Base-by-base conservation (phyloP, 2,113 vertebrate species). In the Crypturellus undulatus region DNA sequence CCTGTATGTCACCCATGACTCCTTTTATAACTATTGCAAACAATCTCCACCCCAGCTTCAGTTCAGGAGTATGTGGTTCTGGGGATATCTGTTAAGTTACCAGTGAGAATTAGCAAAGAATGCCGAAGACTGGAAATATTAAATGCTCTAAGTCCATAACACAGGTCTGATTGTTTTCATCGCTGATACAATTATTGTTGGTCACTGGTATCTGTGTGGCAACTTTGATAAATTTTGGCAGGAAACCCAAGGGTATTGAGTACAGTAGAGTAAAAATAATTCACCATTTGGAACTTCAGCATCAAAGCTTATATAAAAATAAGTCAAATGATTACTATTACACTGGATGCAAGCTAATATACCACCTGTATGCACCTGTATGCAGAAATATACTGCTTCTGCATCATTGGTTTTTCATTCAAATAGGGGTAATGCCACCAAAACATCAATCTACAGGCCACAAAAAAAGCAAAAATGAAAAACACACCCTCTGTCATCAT, bases 341-440 rank as follows among this genome's bases (percentile, higher is more conserved):
- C 85, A 59, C 30, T 42, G 81, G n/a, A 82, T 79, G 72, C 43
- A 84, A 95, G 68, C 56, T 93, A 95, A 96, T 84, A 79, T 30
- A 78, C 64, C 89, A 95, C 97, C 94, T 97, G 89, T 90, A 90
- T 85, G 67, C 89, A 95, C 97, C 94, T 97, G 89, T 90, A 90
- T 85, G 67, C 75, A 91, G 83, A 95, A 93, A 90, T 93, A 77
- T 93, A 22, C 70, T 91, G 38, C 72, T 88, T 91, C 87, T 90
- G 79, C 59, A 79, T 36, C 79, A 82, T 18, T 92, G 58, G 69
- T 82, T 93, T 93, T 95, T 94, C 73, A 94, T 90, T 97, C 76
- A 95, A 85, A 91, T 25, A 87, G 79, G 93, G 69, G 78, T 94
- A 97, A 97, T 85, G 70, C 21, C 59, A 80, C 51, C 92, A 70